Evolutionary conservation across 2,113 vertebrate genomes (phyloP), one percentile per base, ranked within the genome.

Genomic region (Pleuronectes platessa): DNA sequence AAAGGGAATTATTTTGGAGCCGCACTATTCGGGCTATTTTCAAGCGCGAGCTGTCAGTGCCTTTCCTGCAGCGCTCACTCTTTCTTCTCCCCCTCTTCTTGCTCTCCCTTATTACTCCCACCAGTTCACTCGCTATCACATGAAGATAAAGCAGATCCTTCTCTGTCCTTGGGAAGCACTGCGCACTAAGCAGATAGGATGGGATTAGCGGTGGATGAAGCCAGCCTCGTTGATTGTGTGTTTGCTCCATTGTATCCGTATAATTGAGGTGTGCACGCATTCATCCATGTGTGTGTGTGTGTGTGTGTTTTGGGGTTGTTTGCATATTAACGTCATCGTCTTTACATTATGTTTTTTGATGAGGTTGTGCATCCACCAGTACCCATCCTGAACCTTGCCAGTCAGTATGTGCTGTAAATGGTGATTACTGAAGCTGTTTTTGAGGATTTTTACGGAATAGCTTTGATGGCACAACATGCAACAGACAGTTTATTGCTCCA

Each of bases 1-100:
- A 27, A 77, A 61, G 71, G 58, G 70, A 80, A 89, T 84, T 87
- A 87, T 90, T 90, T 88, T 85, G 68, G 76, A 83, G 76, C 85
- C 31, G 6, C 31, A 31, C 31, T 26, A 71, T 90, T 87, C 73
- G 45, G 77, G 81, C 83, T 92, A 90, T 90, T 92, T 90, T 85
- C 20, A 91, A 76, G 47, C 13, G 65, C 61, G 74, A 79, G 74
- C 83, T 92, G 88, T 91, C 88, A 83, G 76, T 69, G 45, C 69
- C 56, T 87, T 75, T 90, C 85, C 84, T 76, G 76, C 64, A 64
- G 82, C 53, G 20, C 54, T 83, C 77, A 71, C 61, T 85, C 77
- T 87, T 79, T 86, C 81, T 83, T 85, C 79, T 82, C 67, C 55
- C 70, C 80, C 69, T 76, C 62, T 70, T 75, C 73, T 69, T 78